A percentile compares a stretch with the other conserved stretches of the same genome.
These are phyloP conservation scores for Yasuhikotakia modesta DNA, from an alignment of 2,797 vertebrate species.

Conservation along the genomic window DNA sequence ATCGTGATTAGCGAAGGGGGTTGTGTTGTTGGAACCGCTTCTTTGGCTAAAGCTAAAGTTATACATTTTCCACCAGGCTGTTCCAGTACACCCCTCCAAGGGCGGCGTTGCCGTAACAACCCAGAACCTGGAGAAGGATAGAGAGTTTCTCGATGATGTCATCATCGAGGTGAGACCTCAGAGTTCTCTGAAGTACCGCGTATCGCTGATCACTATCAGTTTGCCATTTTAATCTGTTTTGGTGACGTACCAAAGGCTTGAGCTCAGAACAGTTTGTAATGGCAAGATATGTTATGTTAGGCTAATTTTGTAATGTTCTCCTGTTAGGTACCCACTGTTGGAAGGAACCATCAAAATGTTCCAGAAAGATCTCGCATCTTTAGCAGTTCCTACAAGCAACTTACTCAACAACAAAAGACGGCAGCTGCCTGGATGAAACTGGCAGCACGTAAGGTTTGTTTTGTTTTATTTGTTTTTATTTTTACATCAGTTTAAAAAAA, in stretches of 20 bases:
- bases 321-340: slow-evolving; percentile 85
- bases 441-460: slow-evolving; percentile 47
- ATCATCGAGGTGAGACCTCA: slow-evolving; percentile 82
- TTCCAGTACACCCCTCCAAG: slow-evolving; percentile 90
- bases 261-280: not conserved
- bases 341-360: slow-evolving; percentile 80
- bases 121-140: slow-evolving; percentile 87
- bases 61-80: slow-evolving; percentile 74
- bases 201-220: too few species aligned
- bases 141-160: slow-evolving; percentile 94
- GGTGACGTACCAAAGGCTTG: not conserved
- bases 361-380: slow-evolving; percentile 88
- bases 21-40: slow-evolving; percentile 24
- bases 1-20: slow-evolving; percentile 22
- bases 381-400: slow-evolving; percentile 95
- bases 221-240: not conserved
- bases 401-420: slow-evolving; percentile 86
- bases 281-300: not conserved
- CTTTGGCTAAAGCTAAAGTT: slow-evolving; percentile 10
- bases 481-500: too few species aligned
- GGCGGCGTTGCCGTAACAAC: slow-evolving; percentile 88
- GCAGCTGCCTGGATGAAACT: slow-evolving; percentile 73
- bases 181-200: not conserved
- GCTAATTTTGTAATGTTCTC: not conserved
- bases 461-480: not conserved